Evolutionary conservation across 1,140 invertebrate species (phyloP).

Genomic region (Macrobrachium nipponense): DNA sequence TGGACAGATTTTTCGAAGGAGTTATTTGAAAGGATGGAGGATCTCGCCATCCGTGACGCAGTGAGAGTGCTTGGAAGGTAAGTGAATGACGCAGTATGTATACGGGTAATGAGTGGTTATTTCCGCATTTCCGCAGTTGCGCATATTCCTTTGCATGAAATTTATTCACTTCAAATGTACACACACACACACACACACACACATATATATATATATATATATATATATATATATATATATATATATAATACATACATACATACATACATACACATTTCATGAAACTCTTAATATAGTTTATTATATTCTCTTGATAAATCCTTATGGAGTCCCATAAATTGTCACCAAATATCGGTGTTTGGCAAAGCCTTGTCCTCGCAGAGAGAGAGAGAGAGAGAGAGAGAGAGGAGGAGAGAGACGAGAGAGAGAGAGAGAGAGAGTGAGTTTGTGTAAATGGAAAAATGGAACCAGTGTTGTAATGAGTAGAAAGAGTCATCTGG

Average conservation of each 20-base stretch:
- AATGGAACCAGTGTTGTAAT: too few species aligned
- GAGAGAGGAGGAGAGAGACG: too few species aligned
- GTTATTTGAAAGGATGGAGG: too few species aligned
- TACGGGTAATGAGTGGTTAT: too few species aligned
- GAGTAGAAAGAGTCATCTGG: too few species aligned
- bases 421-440: background rate
- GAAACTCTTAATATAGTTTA: background rate
- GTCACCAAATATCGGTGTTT: background rate
- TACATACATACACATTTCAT: background rate
- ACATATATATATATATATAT: conserved; percentile 14
- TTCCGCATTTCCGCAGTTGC: background rate
- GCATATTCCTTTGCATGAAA: background rate
- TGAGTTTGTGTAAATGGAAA: too few species aligned
- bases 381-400: background rate
- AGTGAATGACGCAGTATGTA: too few species aligned
- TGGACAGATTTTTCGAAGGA: too few species aligned
- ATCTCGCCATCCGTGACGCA: too few species aligned
- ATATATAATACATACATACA: background rate
- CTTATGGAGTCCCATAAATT: background rate
- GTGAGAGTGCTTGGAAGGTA: too few species aligned
- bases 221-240: conserved; percentile 15
- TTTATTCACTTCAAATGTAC: background rate
- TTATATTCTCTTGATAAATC: background rate
- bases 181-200: background rate
- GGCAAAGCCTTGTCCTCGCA: background rate